Evolutionary conservation across 2,113 vertebrate genomes (phyloP).

Genomic region (Colaptes auratus): DNA sequence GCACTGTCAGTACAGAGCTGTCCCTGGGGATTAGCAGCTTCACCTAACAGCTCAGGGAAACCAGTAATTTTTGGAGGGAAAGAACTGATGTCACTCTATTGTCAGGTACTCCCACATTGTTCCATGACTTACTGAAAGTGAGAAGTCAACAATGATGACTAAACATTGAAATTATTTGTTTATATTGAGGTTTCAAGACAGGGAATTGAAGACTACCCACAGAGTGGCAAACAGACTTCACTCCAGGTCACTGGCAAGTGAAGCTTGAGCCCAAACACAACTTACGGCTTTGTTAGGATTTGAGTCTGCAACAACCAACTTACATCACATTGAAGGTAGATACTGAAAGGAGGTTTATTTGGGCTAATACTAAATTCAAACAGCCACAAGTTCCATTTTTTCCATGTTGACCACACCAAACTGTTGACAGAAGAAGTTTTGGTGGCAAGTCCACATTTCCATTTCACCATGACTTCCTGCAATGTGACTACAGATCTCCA

Average conservation of each 20-base stretch:
- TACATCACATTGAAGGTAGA: conserved; percentile 33
- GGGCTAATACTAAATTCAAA: conserved; percentile 58
- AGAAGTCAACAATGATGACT: not conserved
- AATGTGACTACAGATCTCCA: conserved; percentile 21
- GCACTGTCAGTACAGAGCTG: not conserved
- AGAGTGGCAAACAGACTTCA: not conserved
- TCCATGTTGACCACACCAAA: conserved; percentile 32
- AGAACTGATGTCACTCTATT: not conserved
- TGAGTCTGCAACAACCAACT: conserved; percentile 54
- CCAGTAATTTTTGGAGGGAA: not conserved
- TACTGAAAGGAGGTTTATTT: conserved; percentile 56
- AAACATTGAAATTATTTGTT: not conserved
- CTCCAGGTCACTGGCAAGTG: not conserved
- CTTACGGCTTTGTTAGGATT: not conserved
- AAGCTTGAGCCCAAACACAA: not conserved
- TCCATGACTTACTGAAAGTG: not conserved
- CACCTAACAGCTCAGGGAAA: not conserved
- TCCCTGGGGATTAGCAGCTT: not conserved
- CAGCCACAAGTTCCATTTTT: conserved; percentile 53
- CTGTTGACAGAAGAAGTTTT: conserved; percentile 35
- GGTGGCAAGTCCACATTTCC: conserved; percentile 26
- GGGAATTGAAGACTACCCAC: not conserved
- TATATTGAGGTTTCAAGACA: not conserved
- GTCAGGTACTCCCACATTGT: not conserved
- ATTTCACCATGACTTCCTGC: conserved; percentile 1